Conservation (phyloP, 2,113 vertebrate species). For the Thunnus thynnus region DNA sequence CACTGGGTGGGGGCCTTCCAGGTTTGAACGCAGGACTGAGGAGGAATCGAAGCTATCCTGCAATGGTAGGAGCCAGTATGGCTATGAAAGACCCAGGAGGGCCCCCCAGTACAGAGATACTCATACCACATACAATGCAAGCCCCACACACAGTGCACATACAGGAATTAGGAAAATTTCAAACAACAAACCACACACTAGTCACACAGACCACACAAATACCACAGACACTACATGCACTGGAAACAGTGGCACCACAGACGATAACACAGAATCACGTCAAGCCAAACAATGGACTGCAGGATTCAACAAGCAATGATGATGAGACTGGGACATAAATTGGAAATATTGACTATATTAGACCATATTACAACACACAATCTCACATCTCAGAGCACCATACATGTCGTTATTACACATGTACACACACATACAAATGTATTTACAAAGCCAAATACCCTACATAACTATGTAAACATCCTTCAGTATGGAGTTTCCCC, state of each 20-base stretch:
- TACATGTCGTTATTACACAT: neutral
- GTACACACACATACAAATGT: neutral
- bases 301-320: constrained; percentile 52
- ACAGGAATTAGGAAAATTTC: constrained; percentile 36
- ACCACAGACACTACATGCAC: constrained; percentile 54
- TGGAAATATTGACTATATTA: neutral
- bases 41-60: constrained; percentile 95
- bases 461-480: constrained; percentile 7
- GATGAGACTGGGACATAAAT: constrained; percentile 48
- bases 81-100: constrained; percentile 93
- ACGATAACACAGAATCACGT: constrained; percentile 83
- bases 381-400: neutral
- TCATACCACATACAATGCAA: constrained; percentile 82
- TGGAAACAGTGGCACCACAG: constrained; percentile 72
- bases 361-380: neutral
- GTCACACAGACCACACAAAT: constrained; percentile 25
- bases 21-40: constrained; percentile 90
- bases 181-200: constrained; percentile 25
- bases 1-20: constrained; percentile 88
- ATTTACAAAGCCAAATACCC: constrained; percentile 32
- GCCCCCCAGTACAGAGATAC: constrained; percentile 88
- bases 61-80: constrained; percentile 98
- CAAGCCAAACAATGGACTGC: constrained; percentile 82
- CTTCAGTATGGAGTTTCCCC: neutral
- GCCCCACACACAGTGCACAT: neutral